Percentiles rank a stretch among this genome's conserved stretches.
These are phyloP conservation scores for Caenorhabditis virilis DNA, from an alignment of 2,888 invertebrate species.

Conservation along the genomic window DNA sequence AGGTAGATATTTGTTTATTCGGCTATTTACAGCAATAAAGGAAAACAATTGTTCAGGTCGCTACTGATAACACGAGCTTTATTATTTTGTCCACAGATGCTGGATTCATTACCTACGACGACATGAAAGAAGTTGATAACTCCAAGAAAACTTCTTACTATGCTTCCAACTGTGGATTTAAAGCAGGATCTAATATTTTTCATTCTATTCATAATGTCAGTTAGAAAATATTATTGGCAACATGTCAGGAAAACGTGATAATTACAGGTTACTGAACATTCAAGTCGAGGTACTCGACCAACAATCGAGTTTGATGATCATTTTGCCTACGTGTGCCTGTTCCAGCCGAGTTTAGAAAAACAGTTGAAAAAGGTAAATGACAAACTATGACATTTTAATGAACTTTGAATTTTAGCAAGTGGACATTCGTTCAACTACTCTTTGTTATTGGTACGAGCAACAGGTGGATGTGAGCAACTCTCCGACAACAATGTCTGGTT, in stretches of 20 bases:
- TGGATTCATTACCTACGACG: conserved; percentile 18
- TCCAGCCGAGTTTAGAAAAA: conserved; percentile 28
- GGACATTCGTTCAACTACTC: conserved; percentile 5
- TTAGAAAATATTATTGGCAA: neutral
- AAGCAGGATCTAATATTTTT: conserved; percentile 21
- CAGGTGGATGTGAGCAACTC: neutral
- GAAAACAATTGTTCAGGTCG: too few species aligned
- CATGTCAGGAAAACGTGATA: neutral
- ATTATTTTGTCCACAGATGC: conserved; percentile 14
- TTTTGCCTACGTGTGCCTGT: conserved; percentile 23
- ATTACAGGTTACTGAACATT: conserved; percentile 15
- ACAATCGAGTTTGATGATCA: conserved; percentile 24
- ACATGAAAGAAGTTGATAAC: conserved; percentile 5
- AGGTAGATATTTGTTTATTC: conserved; percentile 4
- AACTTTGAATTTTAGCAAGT: neutral
- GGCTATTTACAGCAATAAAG: neutral
- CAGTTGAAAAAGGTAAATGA: conserved; percentile 4
- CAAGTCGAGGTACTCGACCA: neutral
- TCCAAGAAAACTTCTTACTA: conserved; percentile 1
- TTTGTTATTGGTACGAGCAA: conserved; percentile 27
- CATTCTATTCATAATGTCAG: conserved; percentile 18
- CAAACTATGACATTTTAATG: neutral
- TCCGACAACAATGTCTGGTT: conserved; percentile 12
- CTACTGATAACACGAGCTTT: too few species aligned
- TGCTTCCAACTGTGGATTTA: conserved; percentile 11